phyloP scores from a whole-genome alignment of 2,113 vertebrate genomes.

The Chitala chitala region DNA sequence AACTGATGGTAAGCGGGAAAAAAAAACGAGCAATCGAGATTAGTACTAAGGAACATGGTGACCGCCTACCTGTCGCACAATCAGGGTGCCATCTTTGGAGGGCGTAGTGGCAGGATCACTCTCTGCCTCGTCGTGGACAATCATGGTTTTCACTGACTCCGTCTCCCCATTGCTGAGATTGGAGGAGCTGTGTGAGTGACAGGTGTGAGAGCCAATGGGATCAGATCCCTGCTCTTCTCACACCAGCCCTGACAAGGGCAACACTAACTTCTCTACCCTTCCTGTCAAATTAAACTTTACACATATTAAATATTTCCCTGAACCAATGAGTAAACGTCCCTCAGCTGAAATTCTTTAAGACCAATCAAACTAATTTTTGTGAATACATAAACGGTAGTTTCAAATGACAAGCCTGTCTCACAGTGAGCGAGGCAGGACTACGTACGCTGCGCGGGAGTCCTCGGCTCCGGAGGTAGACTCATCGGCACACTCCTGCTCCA shows the following conservation, averaged over 20 bases:
- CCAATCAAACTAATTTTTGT: too few species aligned
- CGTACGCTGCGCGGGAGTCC: conserved; percentile 86
- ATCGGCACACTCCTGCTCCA: conserved; percentile 87
- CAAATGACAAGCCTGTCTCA: too few species aligned
- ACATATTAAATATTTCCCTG: too few species aligned
- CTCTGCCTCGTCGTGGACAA: conserved; percentile 87
- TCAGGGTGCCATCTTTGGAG: conserved; percentile 93
- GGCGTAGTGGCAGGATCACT: conserved; percentile 87
- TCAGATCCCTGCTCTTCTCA: too few species aligned
- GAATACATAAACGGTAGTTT: too few species aligned
- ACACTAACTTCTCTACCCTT: too few species aligned
- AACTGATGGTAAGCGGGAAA: conserved; percentile 24
- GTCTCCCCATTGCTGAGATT: conserved; percentile 94
- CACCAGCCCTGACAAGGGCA: too few species aligned
- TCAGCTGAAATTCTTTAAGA: too few species aligned
- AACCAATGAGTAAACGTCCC: too few species aligned
- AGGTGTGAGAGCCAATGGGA: too few species aligned
- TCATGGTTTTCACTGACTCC: conserved; percentile 91
- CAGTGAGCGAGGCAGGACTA: conserved; percentile 27
- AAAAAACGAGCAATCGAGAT: neutral
- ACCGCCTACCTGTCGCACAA: conserved; percentile 86
- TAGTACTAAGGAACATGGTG: neutral
- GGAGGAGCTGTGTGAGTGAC: conserved; percentile 62
- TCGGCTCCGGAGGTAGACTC: conserved; percentile 90
- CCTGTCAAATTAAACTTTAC: too few species aligned